Base-by-base conservation (phyloP, 2,888 invertebrate species). In the Agonum fuliginosum region DNA sequence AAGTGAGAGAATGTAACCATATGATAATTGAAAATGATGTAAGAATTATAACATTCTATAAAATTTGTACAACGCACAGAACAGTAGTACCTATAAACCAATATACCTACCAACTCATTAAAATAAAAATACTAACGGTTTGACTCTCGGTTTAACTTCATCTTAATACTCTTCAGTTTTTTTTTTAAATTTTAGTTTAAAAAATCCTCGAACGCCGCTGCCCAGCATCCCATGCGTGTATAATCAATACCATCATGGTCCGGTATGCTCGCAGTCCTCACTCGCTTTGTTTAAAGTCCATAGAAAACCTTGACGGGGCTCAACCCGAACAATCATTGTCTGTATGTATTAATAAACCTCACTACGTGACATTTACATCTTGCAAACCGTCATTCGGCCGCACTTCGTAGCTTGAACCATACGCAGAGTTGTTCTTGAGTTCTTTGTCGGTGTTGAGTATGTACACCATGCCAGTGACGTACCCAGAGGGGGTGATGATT, bases 211-310 rank as follows among this genome's bases (percentile, higher is more conserved):
- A 78, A 78, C 79, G 79, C 78, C 80, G 73, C 79, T 80, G 79
- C 41, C 58, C 73, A 79, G 78, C 79, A 80, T 79, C 77, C 79
- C 81, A 81, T 78, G 81, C 82, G 81, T 81, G 78, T 77, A 80
- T 82, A 82, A 82, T 82, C 82, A 81, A 82, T 82, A 81, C 79
- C 80, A 79, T 77, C 81, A 82, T 82, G 82, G 81, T 81, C 82
- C 82, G 80, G 80, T 80, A 81, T 81, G 73, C 79, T 79, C 78
- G 46, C 73, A 79, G 81, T 81, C 71, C 79, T 79, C 78, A 41
- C 73, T 79, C 79, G 80, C 81, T 80, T 82, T 81, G 81, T 81
- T 81, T 82, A 80, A 78, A 80, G 54, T 46, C 74, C 74, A 74
- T 74, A 27, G 74, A 43, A 74, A 74, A 74, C 62, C 74, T 74